Evolutionary conservation across 2,797 vertebrate species (phyloP).

Genomic region (Hemitrygon akajei): DNA sequence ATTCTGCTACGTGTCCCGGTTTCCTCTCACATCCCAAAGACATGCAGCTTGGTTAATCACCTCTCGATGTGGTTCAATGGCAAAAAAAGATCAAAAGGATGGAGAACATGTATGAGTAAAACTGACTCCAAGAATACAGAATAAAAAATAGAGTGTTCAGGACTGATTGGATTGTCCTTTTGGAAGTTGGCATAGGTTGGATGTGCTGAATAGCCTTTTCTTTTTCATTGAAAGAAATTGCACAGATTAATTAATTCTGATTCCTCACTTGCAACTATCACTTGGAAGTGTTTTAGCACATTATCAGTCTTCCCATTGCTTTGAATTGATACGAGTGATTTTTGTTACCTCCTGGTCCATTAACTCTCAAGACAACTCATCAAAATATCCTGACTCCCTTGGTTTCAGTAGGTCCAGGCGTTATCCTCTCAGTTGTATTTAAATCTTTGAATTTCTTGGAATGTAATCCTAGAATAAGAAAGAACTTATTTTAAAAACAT

Average conservation of each 20-base stretch:
- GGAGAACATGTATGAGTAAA: no score
- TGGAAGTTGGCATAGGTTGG: no score
- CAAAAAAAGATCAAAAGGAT: no score
- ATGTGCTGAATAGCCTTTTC: no score
- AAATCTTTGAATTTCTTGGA: not conserved
- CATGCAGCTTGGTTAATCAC: no score
- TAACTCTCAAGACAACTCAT: not conserved
- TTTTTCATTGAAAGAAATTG: not conserved
- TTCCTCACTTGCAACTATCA: not conserved
- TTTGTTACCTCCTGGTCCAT: not conserved
- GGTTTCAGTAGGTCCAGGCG: not conserved
- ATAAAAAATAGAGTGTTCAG: no score
- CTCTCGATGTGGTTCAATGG: no score
- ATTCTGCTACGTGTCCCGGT: no score
- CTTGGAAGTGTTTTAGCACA: not conserved
- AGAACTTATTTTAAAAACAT: not conserved
- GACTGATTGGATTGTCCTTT: no score
- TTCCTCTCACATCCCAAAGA: no score
- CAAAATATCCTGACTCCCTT: not conserved
- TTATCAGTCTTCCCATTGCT: not conserved
- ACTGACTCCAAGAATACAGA: no score
- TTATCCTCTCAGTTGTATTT: not conserved
- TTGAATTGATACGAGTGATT: not conserved
- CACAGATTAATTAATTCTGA: not conserved
- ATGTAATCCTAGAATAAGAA: not conserved